Evolutionary conservation across 2,888 invertebrate genomes (phyloP).

Genomic region (Macrosoma leucophasiata): DNA sequence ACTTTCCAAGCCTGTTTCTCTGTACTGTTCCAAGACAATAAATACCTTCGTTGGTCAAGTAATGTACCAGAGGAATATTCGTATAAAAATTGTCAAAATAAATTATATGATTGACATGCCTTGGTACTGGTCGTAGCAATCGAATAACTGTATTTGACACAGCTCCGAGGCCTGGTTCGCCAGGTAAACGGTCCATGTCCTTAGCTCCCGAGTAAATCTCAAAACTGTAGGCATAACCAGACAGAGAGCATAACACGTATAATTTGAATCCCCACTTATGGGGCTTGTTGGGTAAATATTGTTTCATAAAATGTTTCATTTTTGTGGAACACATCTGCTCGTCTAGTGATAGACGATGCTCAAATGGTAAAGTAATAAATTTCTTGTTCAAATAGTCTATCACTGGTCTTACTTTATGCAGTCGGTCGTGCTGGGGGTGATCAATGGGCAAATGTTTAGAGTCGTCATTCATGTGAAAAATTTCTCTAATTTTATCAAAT

Average conservation of each 20-base stretch:
- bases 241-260: slow-evolving; percentile 23
- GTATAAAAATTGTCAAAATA: slow-evolving; percentile 37
- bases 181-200: slow-evolving; percentile 23
- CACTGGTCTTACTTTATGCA: slow-evolving; percentile 33
- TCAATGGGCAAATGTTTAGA: slow-evolving; percentile 26
- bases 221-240: slow-evolving; percentile 28
- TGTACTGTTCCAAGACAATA: slow-evolving; percentile 36
- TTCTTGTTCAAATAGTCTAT: slow-evolving; percentile 27
- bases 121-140: slow-evolving; percentile 24
- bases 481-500: slow-evolving; percentile 29
- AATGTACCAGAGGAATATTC: slow-evolving; percentile 31
- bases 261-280: slow-evolving; percentile 19
- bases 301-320: slow-evolving; percentile 25
- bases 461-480: slow-evolving; percentile 31
- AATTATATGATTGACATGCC: slow-evolving; percentile 26
- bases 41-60: slow-evolving; percentile 33
- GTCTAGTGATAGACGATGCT: slow-evolving; percentile 24
- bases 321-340: slow-evolving; percentile 28
- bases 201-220: slow-evolving; percentile 28
- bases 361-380: slow-evolving; percentile 25
- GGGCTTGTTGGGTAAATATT: slow-evolving; percentile 27
- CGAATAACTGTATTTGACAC: slow-evolving; percentile 22
- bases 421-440: slow-evolving; percentile 28
- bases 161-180: slow-evolving; percentile 27
- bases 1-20: slow-evolving; percentile 33